These are phyloP conservation scores for Lacanobia wlatinum DNA, from an alignment of 2,888 invertebrate species.

Conservation along the genomic window DNA sequence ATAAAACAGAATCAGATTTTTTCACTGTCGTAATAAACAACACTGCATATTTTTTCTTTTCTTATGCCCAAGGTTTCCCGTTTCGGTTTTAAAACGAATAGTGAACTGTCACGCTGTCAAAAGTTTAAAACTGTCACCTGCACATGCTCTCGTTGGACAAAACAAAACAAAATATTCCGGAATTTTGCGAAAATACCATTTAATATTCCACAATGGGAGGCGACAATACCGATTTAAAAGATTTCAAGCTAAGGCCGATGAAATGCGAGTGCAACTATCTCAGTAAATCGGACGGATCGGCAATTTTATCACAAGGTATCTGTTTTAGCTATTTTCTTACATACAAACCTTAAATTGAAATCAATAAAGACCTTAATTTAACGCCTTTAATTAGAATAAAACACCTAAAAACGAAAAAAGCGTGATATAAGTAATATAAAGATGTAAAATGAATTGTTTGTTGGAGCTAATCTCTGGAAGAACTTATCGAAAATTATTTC, in stretches of 20 bases:
- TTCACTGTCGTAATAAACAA: too few relatives aligned
- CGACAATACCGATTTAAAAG: conserved; percentile 71
- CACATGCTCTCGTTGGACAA: conserved; percentile 16
- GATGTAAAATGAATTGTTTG: not conserved
- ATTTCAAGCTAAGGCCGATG: conserved; percentile 87
- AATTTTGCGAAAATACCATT: not conserved
- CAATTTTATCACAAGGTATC: conserved; percentile 94
- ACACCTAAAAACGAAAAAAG: too few relatives aligned
- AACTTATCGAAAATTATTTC: not conserved
- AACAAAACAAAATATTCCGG: not conserved
- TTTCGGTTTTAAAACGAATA: conserved; percentile 8
- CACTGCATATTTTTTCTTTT: too few relatives aligned
- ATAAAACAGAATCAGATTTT: too few relatives aligned
- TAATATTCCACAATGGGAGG: conserved; percentile 71
- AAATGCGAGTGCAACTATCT: conserved; percentile 94
- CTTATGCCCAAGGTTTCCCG: too few relatives aligned
- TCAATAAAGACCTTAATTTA: not conserved
- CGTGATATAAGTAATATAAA: too few relatives aligned
- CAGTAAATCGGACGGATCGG: conserved; percentile 95
- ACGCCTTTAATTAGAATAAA: too few relatives aligned
- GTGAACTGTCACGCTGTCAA: not conserved
- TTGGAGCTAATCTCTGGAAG: not conserved
- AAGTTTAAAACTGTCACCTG: conserved; percentile 12
- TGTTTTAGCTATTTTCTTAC: not conserved
- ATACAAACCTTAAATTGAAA: not conserved